phyloP scores from a whole-genome alignment of 2,888 invertebrate species.

The Catocala nupta region DNA sequence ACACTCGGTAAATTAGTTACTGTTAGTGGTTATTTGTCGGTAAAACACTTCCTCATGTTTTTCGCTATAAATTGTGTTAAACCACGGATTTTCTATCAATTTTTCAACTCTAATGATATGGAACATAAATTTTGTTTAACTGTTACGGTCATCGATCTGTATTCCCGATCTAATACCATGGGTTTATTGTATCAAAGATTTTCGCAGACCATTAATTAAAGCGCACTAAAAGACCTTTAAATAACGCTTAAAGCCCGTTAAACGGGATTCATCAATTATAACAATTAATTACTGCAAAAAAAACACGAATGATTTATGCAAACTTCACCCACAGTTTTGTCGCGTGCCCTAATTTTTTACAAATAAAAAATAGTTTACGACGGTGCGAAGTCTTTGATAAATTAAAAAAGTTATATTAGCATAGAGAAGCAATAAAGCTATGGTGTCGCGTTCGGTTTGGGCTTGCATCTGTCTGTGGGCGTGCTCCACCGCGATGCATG shows the following conservation, averaged over 20 bases:
- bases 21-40: slow-evolving; percentile 65
- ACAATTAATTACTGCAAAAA: slow-evolving; percentile 38
- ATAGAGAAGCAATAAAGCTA: slow-evolving; percentile 71
- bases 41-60: slow-evolving; percentile 40
- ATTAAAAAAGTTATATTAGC: slow-evolving; percentile 70
- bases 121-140: slow-evolving; percentile 27
- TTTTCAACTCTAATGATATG: slow-evolving; percentile 32
- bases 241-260: slow-evolving; percentile 41
- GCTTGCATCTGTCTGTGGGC: slow-evolving; percentile 78
- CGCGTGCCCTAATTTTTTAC: slow-evolving; percentile 79
- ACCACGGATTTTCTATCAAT: slow-evolving; percentile 28
- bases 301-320: slow-evolving; percentile 52
- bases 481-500: slow-evolving; percentile 67
- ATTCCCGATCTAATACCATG: not conserved
- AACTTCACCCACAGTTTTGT: slow-evolving; percentile 56
- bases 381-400: slow-evolving; percentile 58
- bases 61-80: slow-evolving; percentile 29
- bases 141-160: slow-evolving; percentile 25
- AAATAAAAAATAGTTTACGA: slow-evolving; percentile 68
- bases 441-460: slow-evolving; percentile 41
- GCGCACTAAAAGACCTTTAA: slow-evolving; percentile 29
- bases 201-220: slow-evolving; percentile 38
- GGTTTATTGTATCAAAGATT: slow-evolving; percentile 3
- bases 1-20: slow-evolving; percentile 65
- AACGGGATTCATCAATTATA: slow-evolving; percentile 39